Conservation (phyloP, 2,113 vertebrate species). For the Tragulus kanchil region DNA sequence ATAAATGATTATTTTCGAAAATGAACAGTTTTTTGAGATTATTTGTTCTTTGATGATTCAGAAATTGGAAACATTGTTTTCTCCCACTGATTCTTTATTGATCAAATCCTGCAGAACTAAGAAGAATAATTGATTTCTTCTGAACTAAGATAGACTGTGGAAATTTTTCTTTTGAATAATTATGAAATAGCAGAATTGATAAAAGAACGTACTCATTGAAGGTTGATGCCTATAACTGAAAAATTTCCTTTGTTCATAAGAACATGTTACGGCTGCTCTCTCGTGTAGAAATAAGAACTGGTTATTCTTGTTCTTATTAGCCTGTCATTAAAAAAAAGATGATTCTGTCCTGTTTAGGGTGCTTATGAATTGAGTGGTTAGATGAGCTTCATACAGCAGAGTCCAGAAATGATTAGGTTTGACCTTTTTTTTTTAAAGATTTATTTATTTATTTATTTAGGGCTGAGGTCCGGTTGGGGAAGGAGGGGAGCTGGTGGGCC, state of each 20-base stretch:
- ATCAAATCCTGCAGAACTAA: conserved; percentile 45
- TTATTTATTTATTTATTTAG: too few relatives aligned
- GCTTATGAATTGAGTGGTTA: conserved; percentile 53
- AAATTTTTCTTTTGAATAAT: conserved; percentile 61
- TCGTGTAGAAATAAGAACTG: conserved; percentile 48
- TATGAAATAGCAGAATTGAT: conserved; percentile 43
- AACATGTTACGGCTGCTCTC: conserved; percentile 1
- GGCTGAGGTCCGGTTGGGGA: too few relatives aligned
- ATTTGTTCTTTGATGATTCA: conserved; percentile 27
- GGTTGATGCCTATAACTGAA: conserved; percentile 48
- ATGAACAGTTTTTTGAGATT: conserved; percentile 41
- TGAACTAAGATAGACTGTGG: background rate
- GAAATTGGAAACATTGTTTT: conserved; percentile 36
- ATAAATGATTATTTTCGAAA: conserved; percentile 42
- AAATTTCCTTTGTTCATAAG: conserved; percentile 36
- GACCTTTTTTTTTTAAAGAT: conserved; percentile 5
- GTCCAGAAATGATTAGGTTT: conserved; percentile 43
- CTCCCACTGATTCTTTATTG: background rate
- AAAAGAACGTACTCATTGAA: conserved; percentile 44
- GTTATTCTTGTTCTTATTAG: conserved; percentile 66
- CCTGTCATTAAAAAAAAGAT: background rate
- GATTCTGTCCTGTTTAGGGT: conserved; percentile 10
- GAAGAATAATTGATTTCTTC: conserved; percentile 31
- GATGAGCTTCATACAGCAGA: conserved; percentile 22
- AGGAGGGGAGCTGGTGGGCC: too few relatives aligned